These are phyloP conservation scores for Aporophyla lueneburgensis DNA, from an alignment of 2,888 invertebrate species.

Conservation along the genomic window DNA sequence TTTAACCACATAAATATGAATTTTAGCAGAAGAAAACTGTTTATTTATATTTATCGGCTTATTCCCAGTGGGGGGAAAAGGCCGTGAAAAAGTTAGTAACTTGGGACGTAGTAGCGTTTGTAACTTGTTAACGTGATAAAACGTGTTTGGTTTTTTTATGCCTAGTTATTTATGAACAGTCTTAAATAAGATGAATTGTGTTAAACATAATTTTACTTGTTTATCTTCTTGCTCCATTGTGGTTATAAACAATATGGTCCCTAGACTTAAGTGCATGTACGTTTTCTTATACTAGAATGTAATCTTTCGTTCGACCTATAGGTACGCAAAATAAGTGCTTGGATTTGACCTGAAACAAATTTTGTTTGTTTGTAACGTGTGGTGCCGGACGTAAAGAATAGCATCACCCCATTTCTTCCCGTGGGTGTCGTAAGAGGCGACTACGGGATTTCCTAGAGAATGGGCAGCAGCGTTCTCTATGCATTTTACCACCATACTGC, in stretches of 20 bases:
- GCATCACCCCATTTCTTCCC: too few species aligned
- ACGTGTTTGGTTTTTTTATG: slow-evolving; percentile 38
- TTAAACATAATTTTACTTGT: slow-evolving; percentile 4
- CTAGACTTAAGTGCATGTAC: background rate
- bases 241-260: too few species aligned
- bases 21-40: slow-evolving; percentile 14
- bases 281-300: background rate
- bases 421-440: too few species aligned
- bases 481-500: too few species aligned
- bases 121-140: slow-evolving; percentile 52
- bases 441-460: too few species aligned
- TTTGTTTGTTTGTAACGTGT: too few species aligned
- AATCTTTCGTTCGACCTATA: background rate
- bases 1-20: slow-evolving; percentile 14
- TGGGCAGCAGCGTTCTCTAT: too few species aligned
- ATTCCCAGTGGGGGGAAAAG: slow-evolving; percentile 43
- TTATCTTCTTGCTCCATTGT: background rate
- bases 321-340: background rate
- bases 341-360: too few species aligned
- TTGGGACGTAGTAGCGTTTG: slow-evolving; percentile 28
- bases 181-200: slow-evolving; percentile 2
- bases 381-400: too few species aligned
- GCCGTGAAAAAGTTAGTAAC: slow-evolving; percentile 41
- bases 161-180: slow-evolving; percentile 23
- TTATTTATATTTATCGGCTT: slow-evolving; percentile 29